These are phyloP conservation scores for Sus cebifrons DNA, from an alignment of 2,797 vertebrate genomes.

Conservation along the genomic window DNA sequence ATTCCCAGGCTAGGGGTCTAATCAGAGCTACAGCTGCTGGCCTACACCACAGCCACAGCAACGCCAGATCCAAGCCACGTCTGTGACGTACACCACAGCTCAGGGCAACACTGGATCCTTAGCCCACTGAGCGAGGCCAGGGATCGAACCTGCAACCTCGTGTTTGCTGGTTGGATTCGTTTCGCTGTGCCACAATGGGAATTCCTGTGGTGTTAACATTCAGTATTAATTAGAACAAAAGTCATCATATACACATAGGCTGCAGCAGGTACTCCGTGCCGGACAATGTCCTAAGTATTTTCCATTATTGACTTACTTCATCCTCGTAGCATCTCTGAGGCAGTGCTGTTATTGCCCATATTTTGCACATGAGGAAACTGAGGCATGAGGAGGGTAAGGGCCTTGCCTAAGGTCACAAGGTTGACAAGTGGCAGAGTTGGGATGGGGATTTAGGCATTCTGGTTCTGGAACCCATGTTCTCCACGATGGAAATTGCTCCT, in stretches of 20 bases:
- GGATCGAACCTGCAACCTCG: too few species aligned
- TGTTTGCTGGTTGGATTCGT: too few species aligned
- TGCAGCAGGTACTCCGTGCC: not conserved
- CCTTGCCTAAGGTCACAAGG: not conserved
- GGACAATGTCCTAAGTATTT: slow-evolving; percentile 33
- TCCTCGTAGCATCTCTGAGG: not conserved
- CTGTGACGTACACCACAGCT: too few species aligned
- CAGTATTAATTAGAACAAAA: not conserved
- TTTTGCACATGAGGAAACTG: not conserved
- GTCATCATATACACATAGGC: not conserved
- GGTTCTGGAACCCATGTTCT: not conserved
- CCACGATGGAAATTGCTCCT: not conserved
- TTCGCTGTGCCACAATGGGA: too few species aligned
- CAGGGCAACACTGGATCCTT: too few species aligned
- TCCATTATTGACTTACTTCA: not conserved
- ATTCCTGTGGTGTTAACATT: not conserved
- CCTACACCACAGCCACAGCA: too few species aligned
- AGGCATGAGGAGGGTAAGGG: not conserved
- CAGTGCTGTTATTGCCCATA: not conserved
- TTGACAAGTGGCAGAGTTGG: not conserved
- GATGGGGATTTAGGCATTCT: not conserved
- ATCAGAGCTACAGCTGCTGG: too few species aligned
- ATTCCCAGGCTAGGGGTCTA: too few species aligned
- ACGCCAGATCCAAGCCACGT: too few species aligned
- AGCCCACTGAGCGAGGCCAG: too few species aligned